A percentile compares a stretch with the other conserved stretches of the same genome.
These are phyloP conservation scores for Prionailurus bengalensis DNA, from an alignment of 2,113 vertebrate species.

Conservation along the genomic window DNA sequence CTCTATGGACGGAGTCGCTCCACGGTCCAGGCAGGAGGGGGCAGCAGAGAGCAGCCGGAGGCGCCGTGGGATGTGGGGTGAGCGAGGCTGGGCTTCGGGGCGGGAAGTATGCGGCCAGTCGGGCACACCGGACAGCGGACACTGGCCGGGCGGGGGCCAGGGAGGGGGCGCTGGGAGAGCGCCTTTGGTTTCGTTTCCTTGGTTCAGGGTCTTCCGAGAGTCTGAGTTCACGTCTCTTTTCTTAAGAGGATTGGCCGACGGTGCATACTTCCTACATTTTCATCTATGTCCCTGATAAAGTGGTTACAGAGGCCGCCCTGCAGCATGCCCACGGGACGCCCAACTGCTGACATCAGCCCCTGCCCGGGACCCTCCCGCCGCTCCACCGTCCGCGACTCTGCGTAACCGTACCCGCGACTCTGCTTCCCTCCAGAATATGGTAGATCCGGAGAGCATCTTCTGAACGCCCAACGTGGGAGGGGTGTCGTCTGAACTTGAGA, in stretches of 20 bases:
- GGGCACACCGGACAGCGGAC: neutral
- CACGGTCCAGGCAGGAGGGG: neutral
- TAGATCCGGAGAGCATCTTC: too few relatives aligned
- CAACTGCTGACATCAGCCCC: neutral
- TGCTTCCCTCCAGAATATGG: neutral
- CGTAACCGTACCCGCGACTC: neutral
- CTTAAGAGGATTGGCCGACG: neutral
- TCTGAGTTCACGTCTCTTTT: neutral
- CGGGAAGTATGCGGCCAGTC: neutral
- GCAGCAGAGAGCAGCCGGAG: neutral
- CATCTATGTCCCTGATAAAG: neutral
- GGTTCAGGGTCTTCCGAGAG: too few relatives aligned
- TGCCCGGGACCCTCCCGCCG: neutral
- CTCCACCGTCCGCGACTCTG: too few relatives aligned
- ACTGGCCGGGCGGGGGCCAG: too few relatives aligned
- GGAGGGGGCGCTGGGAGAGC: accelerated
- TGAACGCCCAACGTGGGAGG: neutral
- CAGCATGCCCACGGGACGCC: accelerated
- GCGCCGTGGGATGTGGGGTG: neutral
- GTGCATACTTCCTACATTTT: neutral
- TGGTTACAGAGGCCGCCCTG: accelerated
- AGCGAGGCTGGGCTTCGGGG: neutral
- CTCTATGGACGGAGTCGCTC: too few relatives aligned
- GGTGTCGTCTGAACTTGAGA: neutral
- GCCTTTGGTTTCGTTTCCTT: neutral